Evolutionary conservation across 37 sponge, comb jelly and placozoan species (phyloP).

Genomic region (Beroe ovata): DNA sequence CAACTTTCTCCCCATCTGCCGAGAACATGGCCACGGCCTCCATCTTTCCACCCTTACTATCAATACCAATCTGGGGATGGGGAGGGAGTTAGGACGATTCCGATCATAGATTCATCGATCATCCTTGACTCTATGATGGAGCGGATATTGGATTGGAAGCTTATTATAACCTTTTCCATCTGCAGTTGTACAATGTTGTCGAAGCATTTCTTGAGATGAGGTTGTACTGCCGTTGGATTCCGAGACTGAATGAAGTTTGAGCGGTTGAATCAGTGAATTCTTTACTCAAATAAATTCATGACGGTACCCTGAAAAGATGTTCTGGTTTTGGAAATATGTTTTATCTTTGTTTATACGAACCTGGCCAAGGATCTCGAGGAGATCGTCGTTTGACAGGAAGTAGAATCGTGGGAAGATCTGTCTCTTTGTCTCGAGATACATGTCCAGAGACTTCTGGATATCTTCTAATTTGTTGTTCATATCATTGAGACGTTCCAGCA

Average conservation of each 20-base stretch:
- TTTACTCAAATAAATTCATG: not conserved
- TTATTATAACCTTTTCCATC: slow-evolving; percentile 76
- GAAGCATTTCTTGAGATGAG: slow-evolving; percentile 98
- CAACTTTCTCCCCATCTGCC: slow-evolving; percentile 94
- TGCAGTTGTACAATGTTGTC: slow-evolving; percentile 93
- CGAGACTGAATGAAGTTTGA: slow-evolving; percentile 30
- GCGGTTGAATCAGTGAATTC: not conserved
- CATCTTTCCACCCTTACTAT: slow-evolving; percentile 69
- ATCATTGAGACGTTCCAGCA: slow-evolving; percentile 82
- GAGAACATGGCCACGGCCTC: slow-evolving; percentile 95
- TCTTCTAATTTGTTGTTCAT: slow-evolving; percentile 92
- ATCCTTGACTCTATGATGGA: too few relatives aligned
- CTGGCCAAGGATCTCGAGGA: slow-evolving; percentile 98
- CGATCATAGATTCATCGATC: too few relatives aligned
- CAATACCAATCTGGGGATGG: slow-evolving; percentile 44
- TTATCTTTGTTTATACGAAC: too few relatives aligned
- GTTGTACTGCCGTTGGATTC: slow-evolving; percentile 75
- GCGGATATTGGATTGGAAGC: too few relatives aligned
- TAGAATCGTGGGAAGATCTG: slow-evolving; percentile 98
- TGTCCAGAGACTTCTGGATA: slow-evolving; percentile 93
- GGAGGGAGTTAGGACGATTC: too few relatives aligned
- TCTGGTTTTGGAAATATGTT: too few relatives aligned
- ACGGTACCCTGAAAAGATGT: too few relatives aligned
- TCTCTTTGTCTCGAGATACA: slow-evolving; percentile 99
- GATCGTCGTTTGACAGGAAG: slow-evolving; percentile 98